Evolutionary conservation across 2,888 invertebrate species (phyloP), one percentile per base, ranked within the genome.

Genomic region (Drosophila rubida): DNA sequence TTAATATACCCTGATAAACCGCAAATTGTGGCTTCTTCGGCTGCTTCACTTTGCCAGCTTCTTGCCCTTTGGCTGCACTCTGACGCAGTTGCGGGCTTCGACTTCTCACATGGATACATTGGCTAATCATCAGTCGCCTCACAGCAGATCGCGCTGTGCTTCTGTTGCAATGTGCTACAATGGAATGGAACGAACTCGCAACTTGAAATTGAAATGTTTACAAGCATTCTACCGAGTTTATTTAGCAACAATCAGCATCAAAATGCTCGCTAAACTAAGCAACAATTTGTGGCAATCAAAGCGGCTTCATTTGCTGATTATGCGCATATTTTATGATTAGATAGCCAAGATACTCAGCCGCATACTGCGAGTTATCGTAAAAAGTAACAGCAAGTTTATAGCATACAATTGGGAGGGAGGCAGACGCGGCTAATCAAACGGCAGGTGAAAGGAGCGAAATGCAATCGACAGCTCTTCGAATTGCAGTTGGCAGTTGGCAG

Each of bases 1-100:
- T 74, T 76, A 71, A 57, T 74, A 76, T 61, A 71, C 77, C 19
- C 58, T 45, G 53, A 59, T 72, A 60, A 80, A 83, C 87, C 78
- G 69, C 84, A 75, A 83, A 66, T 66, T 75, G 67, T 66, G 53
- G 66, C 57, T 65, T 64, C 78, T 49, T 55, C 62, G 39, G n/a
- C 35, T 35, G 2, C 41, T 44, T 19, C n/a, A n/a, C 11, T 48
- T 22, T 46, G 16, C 25, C 35, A 9, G 14, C 37, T 23, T 25
- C 25, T 51, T 35, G 44, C 51, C 59, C 50, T 66, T 44, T 53
- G 51, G 55, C 72, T 50, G 16, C 57, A 41, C 16, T 75, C 37
- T 60, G 45, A 46, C 19, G 50, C 71, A 72, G 61, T 54, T 58
- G 32, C 41, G 65, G 37, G 50, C 37, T 53, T n/a, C n/a, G n/a